Percentiles rank a stretch among this genome's conserved stretches.
Conservation (phyloP, 2,113 vertebrate species). For the Pygoscelis adeliae region DNA sequence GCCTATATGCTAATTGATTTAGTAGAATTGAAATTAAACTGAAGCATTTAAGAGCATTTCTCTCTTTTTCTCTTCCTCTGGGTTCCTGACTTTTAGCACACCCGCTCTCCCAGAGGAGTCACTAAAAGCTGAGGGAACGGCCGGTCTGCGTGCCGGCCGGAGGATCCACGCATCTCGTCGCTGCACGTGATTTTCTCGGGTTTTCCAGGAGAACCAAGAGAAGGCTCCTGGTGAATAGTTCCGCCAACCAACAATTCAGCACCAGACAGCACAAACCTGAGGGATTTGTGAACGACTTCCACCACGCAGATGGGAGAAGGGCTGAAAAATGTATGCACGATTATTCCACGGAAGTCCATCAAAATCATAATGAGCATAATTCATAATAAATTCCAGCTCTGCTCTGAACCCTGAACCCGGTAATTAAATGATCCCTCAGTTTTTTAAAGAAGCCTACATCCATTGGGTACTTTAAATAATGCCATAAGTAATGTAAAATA, state of each 20-base stretch:
- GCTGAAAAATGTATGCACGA: background rate
- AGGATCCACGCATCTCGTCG: fast-evolving
- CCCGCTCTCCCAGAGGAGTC: too few relatives aligned
- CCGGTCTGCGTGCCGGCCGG: fast-evolving
- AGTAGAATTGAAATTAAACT: background rate
- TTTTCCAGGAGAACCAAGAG: background rate
- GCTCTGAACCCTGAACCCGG: background rate
- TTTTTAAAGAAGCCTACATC: background rate
- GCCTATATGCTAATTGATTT: background rate
- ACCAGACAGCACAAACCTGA: background rate
- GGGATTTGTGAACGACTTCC: background rate
- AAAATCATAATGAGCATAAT: background rate
- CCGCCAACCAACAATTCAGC: background rate
- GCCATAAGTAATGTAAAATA: background rate
- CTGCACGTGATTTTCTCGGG: fast-evolving
- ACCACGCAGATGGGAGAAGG: background rate
- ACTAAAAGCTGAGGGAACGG: too few relatives aligned
- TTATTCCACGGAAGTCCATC: background rate
- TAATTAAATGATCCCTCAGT: background rate
- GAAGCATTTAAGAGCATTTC: background rate
- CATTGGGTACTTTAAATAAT: background rate
- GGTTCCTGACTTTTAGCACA: background rate
- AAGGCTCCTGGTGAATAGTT: background rate
- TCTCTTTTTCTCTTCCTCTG: background rate
- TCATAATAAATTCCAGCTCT: background rate